Evolutionary conservation across 2,888 invertebrate species (phyloP), one percentile per base, ranked within the genome.

Genomic region (Pseudococcus longispinus): DNA sequence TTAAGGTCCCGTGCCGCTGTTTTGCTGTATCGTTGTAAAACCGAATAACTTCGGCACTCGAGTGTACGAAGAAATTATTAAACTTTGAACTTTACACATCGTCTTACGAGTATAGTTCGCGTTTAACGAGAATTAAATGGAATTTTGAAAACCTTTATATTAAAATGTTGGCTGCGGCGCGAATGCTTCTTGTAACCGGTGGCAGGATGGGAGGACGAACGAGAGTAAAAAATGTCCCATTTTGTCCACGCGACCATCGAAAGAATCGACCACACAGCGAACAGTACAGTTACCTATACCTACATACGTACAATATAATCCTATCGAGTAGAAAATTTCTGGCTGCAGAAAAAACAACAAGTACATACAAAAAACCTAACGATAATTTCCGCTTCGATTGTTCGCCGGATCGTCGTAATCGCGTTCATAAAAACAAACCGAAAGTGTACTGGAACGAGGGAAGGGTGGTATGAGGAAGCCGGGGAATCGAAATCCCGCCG

Each of bases 61-160:
- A 70, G 70, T 70, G 23, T 23, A 65, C 70, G 70, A 70, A 70
- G 70, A 70, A 70, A 70, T 70, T 70, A 70, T 70, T 70, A 70
- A 70, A 70, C 70, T 70, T 70, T 70, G 70, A 70, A 70, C 70
- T 70, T 70, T 70, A 70, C 70, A 70, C 70, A 70, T 70, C 70
- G 70, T 29, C 70, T 70, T 70, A 32, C 70, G 29, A 70, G 70
- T 70, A 46, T 46, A 6, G 70, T 70, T 26, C 70, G 32, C 51
- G 51, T 29, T 83, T 83, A 83, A 83, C 83, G 83, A 83, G 83
- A 83, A 83, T 83, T 83, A 83, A 51, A 83, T 83, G 83, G 83
- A 83, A 83, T 51, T 83, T 83, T 46, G 83, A 83, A 26, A 51
- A 83, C 51, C 83, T 83, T 83, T 83, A 51, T 51, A 83, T 83